Evolutionary conservation across 2,888 invertebrate genomes (phyloP), one percentile per base, ranked within the genome.

Genomic region (Epinotia demarniana): DNA sequence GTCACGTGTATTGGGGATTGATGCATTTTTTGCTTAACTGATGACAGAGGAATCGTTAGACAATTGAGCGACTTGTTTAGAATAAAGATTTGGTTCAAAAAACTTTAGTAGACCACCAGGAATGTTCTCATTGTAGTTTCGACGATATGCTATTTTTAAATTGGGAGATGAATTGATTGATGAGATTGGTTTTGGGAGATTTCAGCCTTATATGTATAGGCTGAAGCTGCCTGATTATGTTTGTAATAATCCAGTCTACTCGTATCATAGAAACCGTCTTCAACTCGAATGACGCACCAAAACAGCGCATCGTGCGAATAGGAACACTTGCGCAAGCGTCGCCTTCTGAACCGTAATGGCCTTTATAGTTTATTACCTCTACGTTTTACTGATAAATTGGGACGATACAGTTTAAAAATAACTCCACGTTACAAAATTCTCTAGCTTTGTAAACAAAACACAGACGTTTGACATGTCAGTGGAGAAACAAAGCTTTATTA

Each of bases 301-400:
- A 43, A 23, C 58, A 43, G 43, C 53, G 80, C 81, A 85, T 87
- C 90, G 89, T 90, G 92, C 91, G 89, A 92, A 92, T 89, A 89
- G 85, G 85, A 83, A 80, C 88, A 85, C 86, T 92, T 92, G 90
- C 92, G 91, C 90, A 92, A 92, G 84, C 85, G 85, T 3, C 75
- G n/a, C 80, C 80, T 77, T 78, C 80, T 78, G 77, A 61, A 74
- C 77, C 76, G 78, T 53, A 81, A 82, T 85, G 84, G 85, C 82
- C 84, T 84, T 89, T 27, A 27, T 27, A 2, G 23, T 27, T 87
- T 88, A 90, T 86, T 87, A 80, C 84, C 78, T 84, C 68, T 79
- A 81, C 80, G 78, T 81, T 69, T 70, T 75, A 78, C 79, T 80
- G 85, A 89, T 87, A 86, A 87, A 89, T 87, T 83, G 85, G 71